Evolutionary conservation across 2,888 invertebrate genomes (phyloP).

Genomic region (Ectemnius lituratus): DNA sequence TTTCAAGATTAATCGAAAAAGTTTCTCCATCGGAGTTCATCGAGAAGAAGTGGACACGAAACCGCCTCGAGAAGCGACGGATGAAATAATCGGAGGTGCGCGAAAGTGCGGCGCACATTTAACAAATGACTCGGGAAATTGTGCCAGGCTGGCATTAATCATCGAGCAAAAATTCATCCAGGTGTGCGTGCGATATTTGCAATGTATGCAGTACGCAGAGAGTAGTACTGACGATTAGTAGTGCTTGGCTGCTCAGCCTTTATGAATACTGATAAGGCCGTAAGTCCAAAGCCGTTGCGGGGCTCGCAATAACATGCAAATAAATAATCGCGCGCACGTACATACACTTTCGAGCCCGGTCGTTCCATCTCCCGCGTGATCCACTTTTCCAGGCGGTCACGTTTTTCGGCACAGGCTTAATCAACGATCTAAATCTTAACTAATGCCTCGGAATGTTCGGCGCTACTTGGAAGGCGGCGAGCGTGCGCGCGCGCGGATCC

Average conservation of each 20-base stretch:
- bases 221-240: constrained; percentile 1
- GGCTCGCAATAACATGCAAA: constrained; percentile 34
- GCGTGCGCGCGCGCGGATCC: too few species aligned
- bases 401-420: too few species aligned
- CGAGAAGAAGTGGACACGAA: too few species aligned
- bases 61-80: neutral
- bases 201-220: constrained; percentile 14
- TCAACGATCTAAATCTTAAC: too few species aligned
- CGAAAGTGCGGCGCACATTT: constrained; percentile 4
- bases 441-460: too few species aligned
- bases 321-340: constrained; percentile 20
- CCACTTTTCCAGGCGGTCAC: too few species aligned
- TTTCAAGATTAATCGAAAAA: constrained; percentile 2
- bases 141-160: constrained; percentile 29
- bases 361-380: too few species aligned
- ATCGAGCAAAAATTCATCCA: constrained; percentile 24
- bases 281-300: constrained; percentile 13
- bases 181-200: constrained; percentile 11
- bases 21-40: neutral
- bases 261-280: constrained; percentile 39
- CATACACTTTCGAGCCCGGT: too few species aligned
- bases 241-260: constrained; percentile 7
- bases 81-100: constrained; percentile 9
- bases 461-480: too few species aligned
- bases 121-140: constrained; percentile 14